Percentiles rank a stretch among this genome's conserved stretches.
Conservation (phyloP, 2,113 vertebrate genomes). For the Emydura subglobosa region DNA sequence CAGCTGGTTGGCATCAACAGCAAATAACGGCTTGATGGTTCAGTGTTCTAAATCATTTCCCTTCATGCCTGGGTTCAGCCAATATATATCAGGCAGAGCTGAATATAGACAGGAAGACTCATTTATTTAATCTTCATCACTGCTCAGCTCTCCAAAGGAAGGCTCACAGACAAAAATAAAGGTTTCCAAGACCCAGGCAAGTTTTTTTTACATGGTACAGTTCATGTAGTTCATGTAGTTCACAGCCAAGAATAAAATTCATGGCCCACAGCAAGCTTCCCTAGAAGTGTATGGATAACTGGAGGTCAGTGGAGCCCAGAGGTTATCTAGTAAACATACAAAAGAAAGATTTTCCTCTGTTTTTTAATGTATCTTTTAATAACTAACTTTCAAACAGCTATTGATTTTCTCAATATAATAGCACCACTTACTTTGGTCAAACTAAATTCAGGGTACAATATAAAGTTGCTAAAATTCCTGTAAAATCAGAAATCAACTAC, state of each 20-base stretch:
- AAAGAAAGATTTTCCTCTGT: constrained; percentile 11
- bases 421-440: not conserved
- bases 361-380: not conserved
- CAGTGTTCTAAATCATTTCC: not conserved
- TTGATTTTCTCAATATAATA: not conserved
- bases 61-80: not conserved
- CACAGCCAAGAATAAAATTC: constrained; percentile 27
- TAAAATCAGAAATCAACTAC: not conserved
- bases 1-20: not conserved
- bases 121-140: not conserved
- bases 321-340: constrained; percentile 1
- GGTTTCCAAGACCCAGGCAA: not conserved
- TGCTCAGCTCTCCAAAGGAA: not conserved
- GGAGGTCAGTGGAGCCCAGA: not conserved
- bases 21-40: not conserved
- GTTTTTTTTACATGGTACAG: not conserved
- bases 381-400: not conserved
- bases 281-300: not conserved
- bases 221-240: not conserved
- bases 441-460: not conserved
- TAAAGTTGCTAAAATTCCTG: not conserved
- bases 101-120: not conserved
- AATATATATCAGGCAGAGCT: not conserved
- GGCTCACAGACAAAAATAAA: not conserved
- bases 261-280: constrained; percentile 12